These are phyloP conservation scores for Melipona beecheii DNA, from an alignment of 2,888 invertebrate genomes.

Conservation along the genomic window DNA sequence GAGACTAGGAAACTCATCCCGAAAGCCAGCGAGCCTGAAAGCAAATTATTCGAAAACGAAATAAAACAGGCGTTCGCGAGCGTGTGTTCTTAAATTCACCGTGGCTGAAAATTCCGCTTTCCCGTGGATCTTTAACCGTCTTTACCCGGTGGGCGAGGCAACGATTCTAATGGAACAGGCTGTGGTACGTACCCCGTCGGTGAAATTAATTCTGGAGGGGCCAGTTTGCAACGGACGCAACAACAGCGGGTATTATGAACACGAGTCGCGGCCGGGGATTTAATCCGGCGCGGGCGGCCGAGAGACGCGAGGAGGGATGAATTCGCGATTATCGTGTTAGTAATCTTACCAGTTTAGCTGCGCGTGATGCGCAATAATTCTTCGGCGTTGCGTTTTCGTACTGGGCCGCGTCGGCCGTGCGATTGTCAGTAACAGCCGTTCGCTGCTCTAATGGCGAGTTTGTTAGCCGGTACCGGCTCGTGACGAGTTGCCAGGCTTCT, in stretches of 20 bases:
- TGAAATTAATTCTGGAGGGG: constrained; percentile 52
- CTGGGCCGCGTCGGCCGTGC: constrained; percentile 12
- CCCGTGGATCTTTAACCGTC: neutral
- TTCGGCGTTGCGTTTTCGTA: constrained; percentile 43
- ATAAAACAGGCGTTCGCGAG: neutral
- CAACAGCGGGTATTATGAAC: constrained; percentile 35
- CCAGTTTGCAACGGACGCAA: constrained; percentile 55
- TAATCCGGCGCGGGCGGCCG: constrained; percentile 20
- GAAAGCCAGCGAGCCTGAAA: no score
- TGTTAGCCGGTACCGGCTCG: constrained; percentile 12
- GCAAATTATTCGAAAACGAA: neutral
- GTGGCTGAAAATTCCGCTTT: constrained; percentile 1
- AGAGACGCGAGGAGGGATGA: constrained; percentile 14
- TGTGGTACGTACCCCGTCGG: neutral
- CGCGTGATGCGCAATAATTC: constrained; percentile 56
- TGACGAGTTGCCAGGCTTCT: constrained; percentile 19
- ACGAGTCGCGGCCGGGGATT: constrained; percentile 28
- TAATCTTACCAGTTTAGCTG: constrained; percentile 58
- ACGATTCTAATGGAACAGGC: constrained; percentile 6
- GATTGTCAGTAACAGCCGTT: constrained; percentile 41
- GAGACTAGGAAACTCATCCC: no score
- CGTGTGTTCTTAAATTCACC: neutral
- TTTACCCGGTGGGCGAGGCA: neutral
- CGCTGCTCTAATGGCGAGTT: constrained; percentile 51
- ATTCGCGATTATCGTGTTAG: constrained; percentile 55